Evolutionary conservation across 2,888 invertebrate species (phyloP).

Genomic region (Aelia acuminata): DNA sequence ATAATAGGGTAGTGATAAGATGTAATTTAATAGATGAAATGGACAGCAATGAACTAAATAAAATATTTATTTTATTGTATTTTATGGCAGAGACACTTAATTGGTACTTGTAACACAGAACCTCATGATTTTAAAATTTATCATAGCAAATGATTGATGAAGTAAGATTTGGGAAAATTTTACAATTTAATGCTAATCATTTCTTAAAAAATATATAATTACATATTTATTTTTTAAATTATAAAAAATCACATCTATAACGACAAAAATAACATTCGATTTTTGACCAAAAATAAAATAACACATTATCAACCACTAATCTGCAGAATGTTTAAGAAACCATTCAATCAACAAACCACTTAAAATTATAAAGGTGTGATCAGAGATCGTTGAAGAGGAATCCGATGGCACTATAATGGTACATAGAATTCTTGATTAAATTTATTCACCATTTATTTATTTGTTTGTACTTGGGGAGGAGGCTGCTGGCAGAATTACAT

Average conservation of each 20-base stretch:
- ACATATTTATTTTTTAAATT: background rate
- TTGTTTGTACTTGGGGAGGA: too few species aligned
- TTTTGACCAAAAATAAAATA: constrained; percentile 5
- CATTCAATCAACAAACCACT: background rate
- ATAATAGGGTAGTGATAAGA: background rate
- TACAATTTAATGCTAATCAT: background rate
- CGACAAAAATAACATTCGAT: constrained; percentile 15
- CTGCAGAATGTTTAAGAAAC: background rate
- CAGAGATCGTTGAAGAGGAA: background rate
- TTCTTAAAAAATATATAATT: background rate
- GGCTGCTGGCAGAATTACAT: too few species aligned
- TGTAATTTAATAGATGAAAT: background rate
- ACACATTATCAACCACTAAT: background rate
- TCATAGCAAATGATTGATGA: background rate
- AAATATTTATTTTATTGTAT: background rate
- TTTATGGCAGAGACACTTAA: background rate
- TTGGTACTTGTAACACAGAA: background rate
- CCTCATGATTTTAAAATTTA: background rate
- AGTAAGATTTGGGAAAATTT: background rate
- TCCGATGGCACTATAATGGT: background rate
- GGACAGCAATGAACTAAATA: background rate
- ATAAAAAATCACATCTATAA: background rate
- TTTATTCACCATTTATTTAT: background rate
- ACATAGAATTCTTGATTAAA: background rate
- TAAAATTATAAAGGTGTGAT: background rate